Evolutionary conservation across 2,888 invertebrate species (phyloP).

Genomic region (Tinea pellionella): DNA sequence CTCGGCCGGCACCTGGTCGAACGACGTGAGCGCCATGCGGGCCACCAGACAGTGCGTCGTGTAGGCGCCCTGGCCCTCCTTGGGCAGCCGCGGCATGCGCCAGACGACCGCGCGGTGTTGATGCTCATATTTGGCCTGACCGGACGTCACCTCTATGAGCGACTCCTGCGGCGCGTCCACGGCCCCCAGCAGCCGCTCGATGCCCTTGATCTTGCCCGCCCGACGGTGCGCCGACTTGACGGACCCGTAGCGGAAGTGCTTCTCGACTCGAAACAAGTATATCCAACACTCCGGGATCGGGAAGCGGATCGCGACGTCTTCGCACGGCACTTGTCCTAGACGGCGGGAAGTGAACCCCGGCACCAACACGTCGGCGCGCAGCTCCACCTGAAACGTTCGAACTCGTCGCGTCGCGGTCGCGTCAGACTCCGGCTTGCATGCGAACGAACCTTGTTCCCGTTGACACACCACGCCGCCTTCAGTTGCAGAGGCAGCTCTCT

Average conservation of each 20-base stretch:
- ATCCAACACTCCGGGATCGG: slow-evolving; percentile 99
- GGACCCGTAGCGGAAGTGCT: slow-evolving; percentile 97
- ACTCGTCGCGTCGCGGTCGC: not conserved
- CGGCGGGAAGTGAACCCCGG: slow-evolving; percentile 97
- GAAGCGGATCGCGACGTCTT: slow-evolving; percentile 95
- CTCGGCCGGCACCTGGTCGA: slow-evolving; percentile 96
- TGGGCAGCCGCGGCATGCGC: slow-evolving; percentile 97
- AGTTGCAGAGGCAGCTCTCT: slow-evolving; percentile 96
- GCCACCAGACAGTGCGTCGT: slow-evolving; percentile 97
- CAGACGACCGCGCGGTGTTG: slow-evolving; percentile 97
- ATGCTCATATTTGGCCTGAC: slow-evolving; percentile 98
- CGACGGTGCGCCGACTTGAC: slow-evolving; percentile 92
- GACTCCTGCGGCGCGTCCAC: slow-evolving; percentile 92
- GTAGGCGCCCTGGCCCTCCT: slow-evolving; percentile 99
- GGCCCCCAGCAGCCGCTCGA: slow-evolving; percentile 90
- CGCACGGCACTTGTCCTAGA: slow-evolving; percentile 95
- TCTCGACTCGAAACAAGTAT: slow-evolving; percentile 97
- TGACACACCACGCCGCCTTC: slow-evolving; percentile 88
- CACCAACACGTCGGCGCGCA: slow-evolving; percentile 94
- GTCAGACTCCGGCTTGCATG: not conserved
- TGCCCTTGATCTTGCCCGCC: slow-evolving; percentile 92
- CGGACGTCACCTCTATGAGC: slow-evolving; percentile 95
- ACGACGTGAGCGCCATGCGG: slow-evolving; percentile 94
- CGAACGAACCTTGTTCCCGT: slow-evolving; percentile 79
- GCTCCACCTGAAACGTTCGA: slow-evolving; percentile 76